Evolutionary conservation across 2,888 invertebrate species (phyloP).

Genomic region (Malthinus flaveolus): DNA sequence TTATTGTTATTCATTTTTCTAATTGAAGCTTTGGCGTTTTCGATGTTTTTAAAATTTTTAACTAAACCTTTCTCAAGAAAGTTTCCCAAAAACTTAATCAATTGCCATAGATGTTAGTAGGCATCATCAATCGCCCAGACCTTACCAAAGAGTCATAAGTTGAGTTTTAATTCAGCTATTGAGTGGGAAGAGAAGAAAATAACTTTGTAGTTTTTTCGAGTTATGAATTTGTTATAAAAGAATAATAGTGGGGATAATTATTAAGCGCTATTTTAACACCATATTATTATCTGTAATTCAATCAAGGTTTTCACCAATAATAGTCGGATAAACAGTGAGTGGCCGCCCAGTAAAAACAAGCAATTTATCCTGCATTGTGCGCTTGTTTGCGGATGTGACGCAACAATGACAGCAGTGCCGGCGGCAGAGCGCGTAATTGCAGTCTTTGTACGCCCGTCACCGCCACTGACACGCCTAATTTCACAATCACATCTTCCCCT

Average conservation of each 20-base stretch:
- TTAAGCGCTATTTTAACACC: constrained; percentile 9
- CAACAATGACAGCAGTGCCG: constrained; percentile 49
- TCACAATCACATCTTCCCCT: constrained; percentile 47
- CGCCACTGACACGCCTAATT: constrained; percentile 57
- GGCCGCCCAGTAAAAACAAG: constrained; percentile 34
- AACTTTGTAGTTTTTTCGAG: background rate
- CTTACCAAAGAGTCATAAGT: background rate
- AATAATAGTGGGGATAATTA: background rate
- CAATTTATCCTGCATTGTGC: constrained; percentile 37
- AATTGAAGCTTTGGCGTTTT: too few species aligned
- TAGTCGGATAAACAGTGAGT: constrained; percentile 23
- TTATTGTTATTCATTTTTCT: too few species aligned
- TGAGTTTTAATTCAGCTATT: background rate
- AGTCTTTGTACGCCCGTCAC: constrained; percentile 54
- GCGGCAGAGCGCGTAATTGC: constrained; percentile 55
- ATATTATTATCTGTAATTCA: constrained; percentile 18
- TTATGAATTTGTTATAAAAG: background rate
- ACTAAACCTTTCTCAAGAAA: too few species aligned
- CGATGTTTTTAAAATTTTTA: too few species aligned
- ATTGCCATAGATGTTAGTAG: too few species aligned
- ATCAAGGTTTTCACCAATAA: constrained; percentile 24
- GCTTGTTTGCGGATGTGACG: constrained; percentile 51
- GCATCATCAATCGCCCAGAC: background rate
- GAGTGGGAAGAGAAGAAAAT: background rate
- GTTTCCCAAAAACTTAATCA: too few species aligned